Conservation (phyloP, 2,888 invertebrate genomes). For the Epinotia nisella region DNA sequence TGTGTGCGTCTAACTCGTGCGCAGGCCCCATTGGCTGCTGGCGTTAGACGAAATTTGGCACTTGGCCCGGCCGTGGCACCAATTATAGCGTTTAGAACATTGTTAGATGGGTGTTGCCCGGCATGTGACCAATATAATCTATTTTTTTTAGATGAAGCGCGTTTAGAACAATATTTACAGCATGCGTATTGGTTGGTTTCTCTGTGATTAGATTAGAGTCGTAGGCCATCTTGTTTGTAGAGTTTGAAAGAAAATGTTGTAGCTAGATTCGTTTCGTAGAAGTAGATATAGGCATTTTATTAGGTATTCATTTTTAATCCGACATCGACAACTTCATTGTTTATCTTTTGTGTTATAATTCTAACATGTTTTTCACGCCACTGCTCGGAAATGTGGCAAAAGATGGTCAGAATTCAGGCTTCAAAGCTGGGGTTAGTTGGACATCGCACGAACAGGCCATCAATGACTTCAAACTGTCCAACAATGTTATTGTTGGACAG, state of each 20-base stretch:
- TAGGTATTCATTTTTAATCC: no score
- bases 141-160: no score
- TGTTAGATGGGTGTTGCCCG: background rate
- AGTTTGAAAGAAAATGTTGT: background rate
- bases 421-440: no score
- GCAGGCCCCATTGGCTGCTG: conserved; percentile 26
- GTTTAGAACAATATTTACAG: background rate
- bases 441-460: no score
- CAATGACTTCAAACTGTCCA: no score
- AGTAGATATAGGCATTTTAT: no score
- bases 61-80: background rate
- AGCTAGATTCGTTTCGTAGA: background rate
- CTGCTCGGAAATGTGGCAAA: no score
- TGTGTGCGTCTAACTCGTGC: conserved; percentile 42
- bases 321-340: no score
- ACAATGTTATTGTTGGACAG: no score
- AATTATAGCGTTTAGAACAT: conserved; percentile 13
- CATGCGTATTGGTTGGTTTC: background rate
- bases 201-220: background rate
- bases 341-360: background rate
- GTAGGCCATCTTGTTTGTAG: background rate
- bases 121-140: no score
- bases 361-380: no score
- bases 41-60: conserved; percentile 34
- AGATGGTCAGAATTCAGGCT: no score